Evolutionary conservation across 37 sponge, comb jelly and placozoan genomes (phyloP).

Genomic region (Aphrocallistes beatrix): DNA sequence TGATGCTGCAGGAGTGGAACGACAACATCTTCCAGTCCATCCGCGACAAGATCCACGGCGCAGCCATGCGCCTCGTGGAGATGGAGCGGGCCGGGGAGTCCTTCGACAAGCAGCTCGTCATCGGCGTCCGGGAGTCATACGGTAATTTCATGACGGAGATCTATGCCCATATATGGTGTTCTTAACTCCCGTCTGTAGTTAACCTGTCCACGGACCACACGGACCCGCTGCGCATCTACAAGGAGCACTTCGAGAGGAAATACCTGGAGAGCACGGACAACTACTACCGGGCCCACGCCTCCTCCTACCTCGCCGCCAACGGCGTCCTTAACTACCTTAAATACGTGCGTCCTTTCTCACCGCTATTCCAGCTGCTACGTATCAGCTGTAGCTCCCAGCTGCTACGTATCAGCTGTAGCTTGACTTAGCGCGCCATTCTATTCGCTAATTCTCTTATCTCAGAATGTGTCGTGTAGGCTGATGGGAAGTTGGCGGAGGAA

Average conservation of each 20-base stretch:
- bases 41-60: conserved; percentile 40
- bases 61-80: conserved; percentile 63
- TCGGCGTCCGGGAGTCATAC: conserved; percentile 76
- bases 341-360: conserved; percentile 48
- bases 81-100: conserved; percentile 71
- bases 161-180: neutral
- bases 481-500: conserved; percentile 57
- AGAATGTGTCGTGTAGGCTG: conserved; percentile 30
- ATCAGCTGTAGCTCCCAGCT: neutral
- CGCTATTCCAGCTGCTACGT: neutral
- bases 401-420: neutral
- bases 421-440: too few species aligned
- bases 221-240: conserved; percentile 61
- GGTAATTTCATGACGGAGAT: conserved; percentile 33
- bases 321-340: conserved; percentile 79
- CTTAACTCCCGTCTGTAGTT: conserved; percentile 28
- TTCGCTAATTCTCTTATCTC: neutral
- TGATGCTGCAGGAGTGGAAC: conserved; percentile 80
- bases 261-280: conserved; percentile 48
- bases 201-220: conserved; percentile 56
- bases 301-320: conserved; percentile 51
- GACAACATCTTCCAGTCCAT: conserved; percentile 50
- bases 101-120: conserved; percentile 65
- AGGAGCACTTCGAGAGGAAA: conserved; percentile 67
- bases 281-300: conserved; percentile 49